Conservation (phyloP, 2,888 invertebrate species). For the Orchesella flavescens region DNA sequence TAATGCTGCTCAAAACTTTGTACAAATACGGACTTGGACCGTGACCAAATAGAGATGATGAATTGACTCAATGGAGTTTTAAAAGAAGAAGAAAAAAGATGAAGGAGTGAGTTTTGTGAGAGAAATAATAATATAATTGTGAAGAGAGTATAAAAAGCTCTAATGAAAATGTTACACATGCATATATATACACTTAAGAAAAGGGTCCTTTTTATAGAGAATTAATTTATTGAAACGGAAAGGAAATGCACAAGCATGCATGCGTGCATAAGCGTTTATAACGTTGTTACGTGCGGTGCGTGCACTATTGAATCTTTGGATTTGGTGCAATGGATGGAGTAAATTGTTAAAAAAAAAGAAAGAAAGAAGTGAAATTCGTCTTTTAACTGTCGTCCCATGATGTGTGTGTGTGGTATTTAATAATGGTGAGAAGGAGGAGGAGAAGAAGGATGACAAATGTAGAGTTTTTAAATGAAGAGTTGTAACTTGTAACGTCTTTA, state of each 20-base stretch:
- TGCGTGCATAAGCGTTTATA: slow-evolving; percentile 13
- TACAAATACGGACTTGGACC: slow-evolving; percentile 58
- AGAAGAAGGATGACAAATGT: slow-evolving; percentile 14
- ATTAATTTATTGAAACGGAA: slow-evolving; percentile 64
- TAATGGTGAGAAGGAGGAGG: neutral
- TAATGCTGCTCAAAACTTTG: neutral
- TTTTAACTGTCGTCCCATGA: slow-evolving; percentile 12
- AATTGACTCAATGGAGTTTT: slow-evolving; percentile 40
- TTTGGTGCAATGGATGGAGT: neutral
- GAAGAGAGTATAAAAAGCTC: slow-evolving; percentile 13
- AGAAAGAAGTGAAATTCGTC: slow-evolving; percentile 55
- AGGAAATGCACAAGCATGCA: slow-evolving; percentile 48
- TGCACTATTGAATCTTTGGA: slow-evolving; percentile 39
- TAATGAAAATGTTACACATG: slow-evolving; percentile 32
- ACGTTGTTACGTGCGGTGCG: slow-evolving; percentile 50
- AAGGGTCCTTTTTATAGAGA: slow-evolving; percentile 29
- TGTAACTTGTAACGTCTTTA: neutral
- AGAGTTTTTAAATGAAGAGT: slow-evolving; percentile 30
- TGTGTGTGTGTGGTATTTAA: slow-evolving; percentile 4
- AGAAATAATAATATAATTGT: slow-evolving; percentile 18
- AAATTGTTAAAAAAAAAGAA: slow-evolving; percentile 18
- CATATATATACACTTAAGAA: slow-evolving; percentile 26
- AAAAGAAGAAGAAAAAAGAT: neutral
- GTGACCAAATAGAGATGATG: slow-evolving; percentile 58
- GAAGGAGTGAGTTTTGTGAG: slow-evolving; percentile 23